Conservation (phyloP, 1,140 invertebrate species). For the Heliothis virescens region DNA sequence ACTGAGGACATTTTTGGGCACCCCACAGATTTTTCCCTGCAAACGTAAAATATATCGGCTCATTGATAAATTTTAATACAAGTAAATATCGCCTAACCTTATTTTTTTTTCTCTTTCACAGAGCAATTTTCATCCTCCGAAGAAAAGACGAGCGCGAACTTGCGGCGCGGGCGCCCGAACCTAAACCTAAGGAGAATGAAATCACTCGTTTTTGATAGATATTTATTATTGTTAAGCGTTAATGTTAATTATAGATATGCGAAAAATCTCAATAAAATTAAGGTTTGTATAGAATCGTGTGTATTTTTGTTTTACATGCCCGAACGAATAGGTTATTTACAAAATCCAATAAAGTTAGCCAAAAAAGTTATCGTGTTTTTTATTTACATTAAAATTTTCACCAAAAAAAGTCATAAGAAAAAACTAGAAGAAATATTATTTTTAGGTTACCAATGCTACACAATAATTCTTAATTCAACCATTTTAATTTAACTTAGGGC, state of each 20-base stretch:
- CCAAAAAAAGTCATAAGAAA: too few relatives aligned
- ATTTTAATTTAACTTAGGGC: not conserved
- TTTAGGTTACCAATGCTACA: too few relatives aligned
- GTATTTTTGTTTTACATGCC: conserved; percentile 37
- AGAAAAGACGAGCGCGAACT: conserved; percentile 63
- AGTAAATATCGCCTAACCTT: not conserved
- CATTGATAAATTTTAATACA: too few relatives aligned
- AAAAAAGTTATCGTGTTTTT: not conserved
- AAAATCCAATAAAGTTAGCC: not conserved
- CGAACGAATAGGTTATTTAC: not conserved
- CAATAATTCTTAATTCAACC: not conserved
- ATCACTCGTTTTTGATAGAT: conserved; percentile 74
- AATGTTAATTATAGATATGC: conserved; percentile 62
- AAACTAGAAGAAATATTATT: too few relatives aligned
- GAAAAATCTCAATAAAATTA: conserved; percentile 80
- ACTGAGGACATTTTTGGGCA: not conserved
- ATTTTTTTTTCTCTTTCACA: conserved; percentile 62
- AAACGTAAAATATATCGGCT: too few relatives aligned
- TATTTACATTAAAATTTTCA: not conserved
- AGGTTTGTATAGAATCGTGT: conserved; percentile 68
- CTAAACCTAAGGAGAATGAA: conserved; percentile 71
- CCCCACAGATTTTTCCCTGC: not conserved
- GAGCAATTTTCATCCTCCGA: conserved; percentile 73
- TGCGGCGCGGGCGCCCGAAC: conserved; percentile 48
- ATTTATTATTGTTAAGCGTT: conserved; percentile 66